Conservation (phyloP, 2,113 vertebrate genomes). For the Oriolus oriolus region DNA sequence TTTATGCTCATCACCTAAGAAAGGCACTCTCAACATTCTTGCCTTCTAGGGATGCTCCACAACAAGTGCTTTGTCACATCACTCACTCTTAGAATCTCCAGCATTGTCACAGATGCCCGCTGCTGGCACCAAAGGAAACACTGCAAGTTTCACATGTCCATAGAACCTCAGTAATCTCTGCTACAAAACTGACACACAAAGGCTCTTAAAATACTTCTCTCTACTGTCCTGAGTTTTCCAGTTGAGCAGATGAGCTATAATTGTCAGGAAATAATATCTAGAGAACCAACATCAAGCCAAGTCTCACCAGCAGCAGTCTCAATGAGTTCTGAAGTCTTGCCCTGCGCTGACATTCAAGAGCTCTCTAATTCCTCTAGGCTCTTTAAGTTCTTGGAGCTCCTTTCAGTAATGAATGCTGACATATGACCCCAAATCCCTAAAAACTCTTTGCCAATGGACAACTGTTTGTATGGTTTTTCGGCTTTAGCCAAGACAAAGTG, state of each 20-base stretch:
- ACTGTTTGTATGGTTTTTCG: neutral
- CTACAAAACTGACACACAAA: neutral
- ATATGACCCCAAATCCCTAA: neutral
- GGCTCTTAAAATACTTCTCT: neutral
- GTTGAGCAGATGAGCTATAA: neutral
- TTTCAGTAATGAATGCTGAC: neutral
- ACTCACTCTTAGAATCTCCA: neutral
- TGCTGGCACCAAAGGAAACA: neutral
- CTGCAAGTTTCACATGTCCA: rapidly evolving
- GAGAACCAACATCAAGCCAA: neutral
- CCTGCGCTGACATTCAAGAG: neutral
- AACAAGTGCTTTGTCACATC: neutral
- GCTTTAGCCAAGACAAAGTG: neutral
- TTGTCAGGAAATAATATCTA: neutral
- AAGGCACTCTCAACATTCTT: neutral
- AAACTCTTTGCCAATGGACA: neutral
- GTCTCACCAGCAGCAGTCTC: neutral
- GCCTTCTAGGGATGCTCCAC: neutral
- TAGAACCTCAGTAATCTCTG: neutral
- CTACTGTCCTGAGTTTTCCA: neutral
- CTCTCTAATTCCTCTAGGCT: neutral
- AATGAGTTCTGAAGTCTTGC: neutral
- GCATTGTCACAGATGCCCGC: neutral
- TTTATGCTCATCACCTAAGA: neutral
- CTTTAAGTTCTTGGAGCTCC: neutral